Percentiles rank a stretch among this genome's conserved stretches.
Conservation (phyloP, 2,797 vertebrate species). For the Fundulus diaphanus region DNA sequence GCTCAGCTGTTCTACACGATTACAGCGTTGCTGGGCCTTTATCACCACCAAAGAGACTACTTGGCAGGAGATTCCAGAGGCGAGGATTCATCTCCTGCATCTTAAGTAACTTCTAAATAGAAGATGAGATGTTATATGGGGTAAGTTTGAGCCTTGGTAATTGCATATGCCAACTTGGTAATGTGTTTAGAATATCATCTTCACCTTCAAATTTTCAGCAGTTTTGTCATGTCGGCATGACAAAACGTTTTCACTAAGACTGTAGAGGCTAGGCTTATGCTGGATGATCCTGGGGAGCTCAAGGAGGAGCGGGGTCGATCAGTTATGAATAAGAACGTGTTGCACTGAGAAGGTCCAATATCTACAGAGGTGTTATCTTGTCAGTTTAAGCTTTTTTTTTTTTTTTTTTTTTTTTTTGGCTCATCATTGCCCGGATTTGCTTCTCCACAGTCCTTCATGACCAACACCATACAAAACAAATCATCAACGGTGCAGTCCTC, state of each 20-base stretch:
- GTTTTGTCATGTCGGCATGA: not conserved
- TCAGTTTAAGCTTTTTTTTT: not conserved
- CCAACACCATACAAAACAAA: not conserved
- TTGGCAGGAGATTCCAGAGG: conserved; percentile 44
- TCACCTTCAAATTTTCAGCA: not conserved
- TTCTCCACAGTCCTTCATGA: not conserved
- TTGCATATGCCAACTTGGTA: not conserved
- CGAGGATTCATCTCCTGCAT: conserved; percentile 35
- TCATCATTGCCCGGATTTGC: not conserved
- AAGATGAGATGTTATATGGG: not conserved
- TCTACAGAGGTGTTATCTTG: not conserved
- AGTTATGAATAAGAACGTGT: not conserved
- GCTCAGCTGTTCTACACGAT: conserved; percentile 52
- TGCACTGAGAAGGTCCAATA: not conserved
- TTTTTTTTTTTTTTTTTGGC: not conserved
- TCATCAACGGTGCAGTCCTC: not conserved
- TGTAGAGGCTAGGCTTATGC: not conserved
- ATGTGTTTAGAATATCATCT: not conserved
- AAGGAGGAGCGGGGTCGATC: not conserved
- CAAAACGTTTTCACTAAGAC: not conserved
- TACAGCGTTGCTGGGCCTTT: conserved; percentile 37
- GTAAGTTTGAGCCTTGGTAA: not conserved
- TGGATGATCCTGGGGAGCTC: not conserved
- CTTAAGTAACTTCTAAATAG: conserved; percentile 16
- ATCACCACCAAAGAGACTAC: conserved; percentile 46